Base-by-base conservation (phyloP, 2,888 invertebrate species). In the Apamea epomidion region DNA sequence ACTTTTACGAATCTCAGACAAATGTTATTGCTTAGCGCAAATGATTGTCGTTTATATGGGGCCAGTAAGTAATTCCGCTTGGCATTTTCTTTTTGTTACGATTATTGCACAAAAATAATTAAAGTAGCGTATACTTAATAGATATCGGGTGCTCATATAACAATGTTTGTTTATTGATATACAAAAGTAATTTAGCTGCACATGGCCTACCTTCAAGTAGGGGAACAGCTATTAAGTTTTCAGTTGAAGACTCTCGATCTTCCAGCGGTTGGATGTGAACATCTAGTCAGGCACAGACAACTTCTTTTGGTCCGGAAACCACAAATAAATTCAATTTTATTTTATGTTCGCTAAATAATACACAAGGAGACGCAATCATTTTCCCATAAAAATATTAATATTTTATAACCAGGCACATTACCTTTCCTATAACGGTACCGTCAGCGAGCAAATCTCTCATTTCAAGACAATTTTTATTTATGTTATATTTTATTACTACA, bases 1-100 rank as follows among this genome's bases (percentile, higher is more conserved):
- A 88, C 83, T 90, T 89, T 89, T 85, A 89, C 78, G 89, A 87
- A 89, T 90, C 89, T 81, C 81, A 82, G 82, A 80, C 80, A 85
- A 87, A 87, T 73, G 74, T 85, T 87, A 89, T 83, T 76, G 78
- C 81, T 87, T 80, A 74, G 74, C 78, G 77, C 70, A 81, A 84
- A 81, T 82, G 76, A 82, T 77, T 84, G 80, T 76, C 76, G 62
- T 81, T 81, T 84, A 69, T 70, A 83, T 37, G 76, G 51, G 64
- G 37, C 62, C 0, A 29, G 51, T 48, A 54, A 29, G 45, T 74
- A 42, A 69, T 83, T 74, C 60, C 45, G 51, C 12, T 45, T 4
- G 16, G 12, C 5, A 37, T 84, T 68, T 58, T 51, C 25, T 58
- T 65, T 14, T 71, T 51, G 29, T 77, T 64, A 18, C 1, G 32